Conservation (phyloP, 2,888 invertebrate genomes). For the Pollenia griseotomentosa region DNA sequence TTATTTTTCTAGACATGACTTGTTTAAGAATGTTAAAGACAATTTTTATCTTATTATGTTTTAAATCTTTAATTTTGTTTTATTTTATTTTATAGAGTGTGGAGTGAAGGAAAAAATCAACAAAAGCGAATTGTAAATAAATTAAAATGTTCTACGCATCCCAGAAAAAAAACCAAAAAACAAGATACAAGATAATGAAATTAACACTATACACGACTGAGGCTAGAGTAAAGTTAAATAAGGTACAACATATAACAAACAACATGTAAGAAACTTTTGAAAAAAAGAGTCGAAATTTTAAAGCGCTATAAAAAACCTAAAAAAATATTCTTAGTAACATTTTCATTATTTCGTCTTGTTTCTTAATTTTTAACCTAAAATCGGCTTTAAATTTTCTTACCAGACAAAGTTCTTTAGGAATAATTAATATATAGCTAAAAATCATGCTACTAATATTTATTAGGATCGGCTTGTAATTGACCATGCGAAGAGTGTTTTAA, state of each 20-base stretch:
- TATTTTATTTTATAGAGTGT: slow-evolving; percentile 8
- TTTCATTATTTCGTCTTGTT: too few relatives aligned
- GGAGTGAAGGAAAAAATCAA: background rate
- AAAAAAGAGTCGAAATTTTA: background rate
- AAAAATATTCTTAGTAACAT: too few relatives aligned
- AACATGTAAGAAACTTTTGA: background rate
- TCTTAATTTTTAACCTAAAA: too few relatives aligned
- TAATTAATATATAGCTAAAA: too few relatives aligned
- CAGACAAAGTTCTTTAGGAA: too few relatives aligned
- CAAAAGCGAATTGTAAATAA: slow-evolving; percentile 41
- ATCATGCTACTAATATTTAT: too few relatives aligned
- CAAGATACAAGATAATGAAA: slow-evolving; percentile 63
- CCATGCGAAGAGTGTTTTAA: too few relatives aligned
- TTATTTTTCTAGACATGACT: slow-evolving; percentile 33
- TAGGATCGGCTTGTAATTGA: too few relatives aligned
- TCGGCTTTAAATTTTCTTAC: too few relatives aligned
- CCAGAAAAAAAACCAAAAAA: slow-evolving; percentile 4
- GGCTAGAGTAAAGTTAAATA: slow-evolving; percentile 10
- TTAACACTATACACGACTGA: slow-evolving; percentile 46
- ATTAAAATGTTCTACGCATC: slow-evolving; percentile 70
- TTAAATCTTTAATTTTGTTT: slow-evolving; percentile 40
- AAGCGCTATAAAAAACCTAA: background rate
- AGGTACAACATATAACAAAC: background rate
- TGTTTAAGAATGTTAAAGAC: slow-evolving; percentile 44
- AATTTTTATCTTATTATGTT: slow-evolving; percentile 27